Evolutionary conservation across 2,113 vertebrate genomes (phyloP).

Genomic region (Dipodomys stephensi): DNA sequence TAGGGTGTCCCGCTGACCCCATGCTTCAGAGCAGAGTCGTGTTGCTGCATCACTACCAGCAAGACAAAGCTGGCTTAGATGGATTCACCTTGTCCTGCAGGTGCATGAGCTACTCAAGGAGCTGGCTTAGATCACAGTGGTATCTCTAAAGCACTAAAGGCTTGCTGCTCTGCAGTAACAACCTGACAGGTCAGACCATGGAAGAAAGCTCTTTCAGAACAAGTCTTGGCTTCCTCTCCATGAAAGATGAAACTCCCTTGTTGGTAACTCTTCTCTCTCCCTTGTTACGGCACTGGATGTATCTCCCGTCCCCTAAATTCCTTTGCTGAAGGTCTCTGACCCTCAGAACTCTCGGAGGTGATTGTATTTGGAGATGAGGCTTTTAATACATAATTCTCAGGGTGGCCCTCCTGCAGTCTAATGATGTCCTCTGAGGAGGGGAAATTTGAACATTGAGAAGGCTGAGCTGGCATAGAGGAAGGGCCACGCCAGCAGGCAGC

Average conservation of each 20-base stretch:
- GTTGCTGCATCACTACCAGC: neutral
- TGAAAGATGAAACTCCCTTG: neutral
- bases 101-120: neutral
- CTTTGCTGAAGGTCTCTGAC: neutral
- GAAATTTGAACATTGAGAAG: neutral
- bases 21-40: neutral
- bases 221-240: too few species aligned
- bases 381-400: neutral
- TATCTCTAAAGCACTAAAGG: neutral
- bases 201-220: neutral
- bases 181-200: neutral
- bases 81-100: neutral
- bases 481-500: neutral
- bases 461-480: too few species aligned
- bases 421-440: neutral
- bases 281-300: neutral
- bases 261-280: neutral
- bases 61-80: neutral
- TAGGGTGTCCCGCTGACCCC: neutral
- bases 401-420: neutral
- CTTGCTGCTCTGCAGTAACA: neutral
- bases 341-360: neutral
- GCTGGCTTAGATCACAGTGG: neutral
- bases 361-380: neutral
- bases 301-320: fast-evolving